Percentiles rank a stretch among this genome's conserved stretches.
Conservation (phyloP, 2,113 vertebrate genomes). For the Macrotis lagotis region DNA sequence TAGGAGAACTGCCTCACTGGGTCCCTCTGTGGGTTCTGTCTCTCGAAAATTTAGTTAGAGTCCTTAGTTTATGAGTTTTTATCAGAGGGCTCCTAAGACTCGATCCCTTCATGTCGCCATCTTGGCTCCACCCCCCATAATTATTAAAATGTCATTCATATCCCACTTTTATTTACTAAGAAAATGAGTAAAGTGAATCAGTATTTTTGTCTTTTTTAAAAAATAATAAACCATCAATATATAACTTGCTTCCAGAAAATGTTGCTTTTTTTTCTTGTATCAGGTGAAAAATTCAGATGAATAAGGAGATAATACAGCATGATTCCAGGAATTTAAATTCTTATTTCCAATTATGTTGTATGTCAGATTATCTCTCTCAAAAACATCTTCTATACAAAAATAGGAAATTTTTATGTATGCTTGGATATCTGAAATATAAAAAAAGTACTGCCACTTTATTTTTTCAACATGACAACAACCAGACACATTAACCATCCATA, state of each 20-base stretch:
- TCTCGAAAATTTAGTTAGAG: too few relatives aligned
- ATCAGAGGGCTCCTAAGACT: too few relatives aligned
- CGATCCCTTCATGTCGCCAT: too few relatives aligned
- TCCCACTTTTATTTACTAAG: neutral
- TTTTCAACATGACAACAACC: neutral
- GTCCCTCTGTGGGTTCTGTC: too few relatives aligned
- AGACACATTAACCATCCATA: neutral
- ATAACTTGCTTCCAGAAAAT: neutral
- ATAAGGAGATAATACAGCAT: neutral
- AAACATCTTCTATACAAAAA: neutral
- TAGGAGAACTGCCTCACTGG: too few relatives aligned
- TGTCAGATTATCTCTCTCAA: neutral
- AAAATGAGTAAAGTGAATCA: neutral
- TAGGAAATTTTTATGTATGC: neutral
- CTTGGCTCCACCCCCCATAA: too few relatives aligned
- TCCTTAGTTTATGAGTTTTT: too few relatives aligned
- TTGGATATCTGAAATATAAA: neutral
- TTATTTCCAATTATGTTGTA: neutral
- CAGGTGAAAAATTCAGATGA: neutral
- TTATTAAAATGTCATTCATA: neutral
- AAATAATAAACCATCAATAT: neutral
- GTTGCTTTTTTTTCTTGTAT: neutral
- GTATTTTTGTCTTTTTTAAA: neutral
- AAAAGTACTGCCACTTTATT: neutral
- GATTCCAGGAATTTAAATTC: neutral